These are phyloP conservation scores for Atta colombica DNA, from an alignment of 1,140 invertebrate genomes.

Conservation along the genomic window DNA sequence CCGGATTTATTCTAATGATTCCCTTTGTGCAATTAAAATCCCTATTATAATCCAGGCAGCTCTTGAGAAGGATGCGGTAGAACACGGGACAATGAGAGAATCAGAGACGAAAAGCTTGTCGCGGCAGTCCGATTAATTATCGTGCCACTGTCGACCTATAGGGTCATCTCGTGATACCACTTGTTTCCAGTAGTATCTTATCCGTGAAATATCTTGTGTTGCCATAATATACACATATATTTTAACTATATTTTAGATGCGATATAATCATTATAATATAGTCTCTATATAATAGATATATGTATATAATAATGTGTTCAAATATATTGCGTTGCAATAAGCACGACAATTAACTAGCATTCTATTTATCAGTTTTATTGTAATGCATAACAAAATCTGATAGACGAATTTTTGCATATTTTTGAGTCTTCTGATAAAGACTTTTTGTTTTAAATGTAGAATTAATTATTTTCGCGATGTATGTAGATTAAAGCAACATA, in stretches of 20 bases:
- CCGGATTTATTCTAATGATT: conserved; percentile 51
- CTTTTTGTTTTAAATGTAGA: not conserved
- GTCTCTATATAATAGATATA: not conserved
- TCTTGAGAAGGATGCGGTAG: conserved; percentile 11
- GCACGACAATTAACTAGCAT: not conserved
- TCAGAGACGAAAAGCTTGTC: conserved; percentile 58
- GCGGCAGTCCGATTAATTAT: conserved; percentile 56
- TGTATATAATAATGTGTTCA: not conserved
- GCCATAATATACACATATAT: not conserved
- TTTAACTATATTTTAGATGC: not conserved
- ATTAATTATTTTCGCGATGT: not conserved
- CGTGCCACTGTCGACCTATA: conserved; percentile 26
- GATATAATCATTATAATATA: not conserved
- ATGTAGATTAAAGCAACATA: not conserved
- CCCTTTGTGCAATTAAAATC: conserved; percentile 59
- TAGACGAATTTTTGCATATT: not conserved
- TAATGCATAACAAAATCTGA: not conserved
- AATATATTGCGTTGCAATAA: not conserved
- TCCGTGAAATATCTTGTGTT: conserved; percentile 11
- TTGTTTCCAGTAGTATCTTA: conserved; percentile 28
- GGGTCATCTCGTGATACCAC: conserved; percentile 12
- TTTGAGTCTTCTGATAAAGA: not conserved
- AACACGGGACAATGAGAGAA: conserved; percentile 48
- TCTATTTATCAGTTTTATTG: not conserved
- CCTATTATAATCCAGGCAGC: conserved; percentile 44